These are phyloP conservation scores for Macropus fuliginosus DNA, from an alignment of 2,797 vertebrate species.

Conservation along the genomic window DNA sequence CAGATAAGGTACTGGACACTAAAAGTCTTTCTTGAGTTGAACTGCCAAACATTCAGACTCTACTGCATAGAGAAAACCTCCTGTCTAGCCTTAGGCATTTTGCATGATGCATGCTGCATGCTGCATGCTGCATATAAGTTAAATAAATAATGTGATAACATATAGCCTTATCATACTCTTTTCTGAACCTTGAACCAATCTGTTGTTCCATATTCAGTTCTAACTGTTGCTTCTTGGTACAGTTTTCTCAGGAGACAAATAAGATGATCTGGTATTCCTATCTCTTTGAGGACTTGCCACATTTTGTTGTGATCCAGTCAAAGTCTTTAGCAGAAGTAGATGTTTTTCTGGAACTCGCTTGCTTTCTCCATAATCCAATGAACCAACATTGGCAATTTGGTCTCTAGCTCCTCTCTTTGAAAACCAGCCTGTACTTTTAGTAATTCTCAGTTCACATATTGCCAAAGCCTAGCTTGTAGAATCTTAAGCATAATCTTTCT, in stretches of 20 bases:
- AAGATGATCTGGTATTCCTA: not conserved
- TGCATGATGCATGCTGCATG: not conserved
- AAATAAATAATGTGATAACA: not conserved
- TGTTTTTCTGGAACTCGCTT: too few species aligned
- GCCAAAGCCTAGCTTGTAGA: too few species aligned
- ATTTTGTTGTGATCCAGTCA: too few species aligned
- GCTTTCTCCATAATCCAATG: not conserved
- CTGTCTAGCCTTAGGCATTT: not conserved
- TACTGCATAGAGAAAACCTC: too few species aligned
- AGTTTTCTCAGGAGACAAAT: not conserved
- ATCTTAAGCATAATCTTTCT: not conserved
- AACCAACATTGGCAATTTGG: not conserved
- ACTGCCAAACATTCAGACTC: too few species aligned
- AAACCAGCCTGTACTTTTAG: not conserved
- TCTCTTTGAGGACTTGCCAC: too few species aligned
- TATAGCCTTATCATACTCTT: not conserved
- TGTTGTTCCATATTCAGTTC: not conserved
- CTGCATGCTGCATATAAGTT: not conserved
- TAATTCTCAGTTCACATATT: too few species aligned
- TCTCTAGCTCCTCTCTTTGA: not conserved
- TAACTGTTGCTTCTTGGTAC: not conserved
- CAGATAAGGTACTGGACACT: too few species aligned
- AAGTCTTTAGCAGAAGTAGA: too few species aligned
- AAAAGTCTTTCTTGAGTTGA: too few species aligned
- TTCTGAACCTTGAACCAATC: not conserved